A percentile compares a stretch with the other conserved stretches of the same genome.
Conservation (phyloP, 2,888 invertebrate species). For the Ametastegia equiseti region DNA sequence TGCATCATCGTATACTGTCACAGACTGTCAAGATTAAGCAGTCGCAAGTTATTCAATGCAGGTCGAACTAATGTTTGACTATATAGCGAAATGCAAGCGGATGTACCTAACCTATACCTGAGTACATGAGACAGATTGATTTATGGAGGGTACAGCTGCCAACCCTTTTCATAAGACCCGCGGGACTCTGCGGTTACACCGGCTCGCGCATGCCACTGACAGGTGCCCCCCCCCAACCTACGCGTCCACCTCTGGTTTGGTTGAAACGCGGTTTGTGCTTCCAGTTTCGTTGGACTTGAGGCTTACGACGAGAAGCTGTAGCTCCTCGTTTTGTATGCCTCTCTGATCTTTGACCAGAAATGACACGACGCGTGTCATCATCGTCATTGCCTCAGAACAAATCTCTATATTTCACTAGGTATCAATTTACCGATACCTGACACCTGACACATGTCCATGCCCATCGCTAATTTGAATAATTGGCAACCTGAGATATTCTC, state of each 20-base stretch:
- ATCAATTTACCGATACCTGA: background rate
- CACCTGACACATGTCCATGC: slow-evolving; percentile 8
- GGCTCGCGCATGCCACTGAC: slow-evolving; percentile 45
- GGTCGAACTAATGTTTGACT: slow-evolving; percentile 36
- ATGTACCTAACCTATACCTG: no score
- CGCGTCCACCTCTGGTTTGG: slow-evolving; percentile 51
- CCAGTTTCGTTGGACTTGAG: slow-evolving; percentile 56
- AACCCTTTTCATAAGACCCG: slow-evolving; percentile 50
- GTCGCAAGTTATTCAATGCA: background rate
- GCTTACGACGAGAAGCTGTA: background rate
- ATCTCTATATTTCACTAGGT: background rate
- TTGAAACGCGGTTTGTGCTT: slow-evolving; percentile 57
- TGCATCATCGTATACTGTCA: background rate
- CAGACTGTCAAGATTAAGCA: background rate
- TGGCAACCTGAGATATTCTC: slow-evolving; percentile 4
- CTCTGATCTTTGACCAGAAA: slow-evolving; percentile 27
- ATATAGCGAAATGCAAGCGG: slow-evolving; percentile 32
- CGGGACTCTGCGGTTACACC: slow-evolving; percentile 45
- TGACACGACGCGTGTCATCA: slow-evolving; percentile 7
- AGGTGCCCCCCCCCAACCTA: slow-evolving; percentile 38
- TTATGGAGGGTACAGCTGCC: slow-evolving; percentile 48
- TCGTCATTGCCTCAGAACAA: no score
- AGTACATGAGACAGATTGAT: slow-evolving; percentile 48
- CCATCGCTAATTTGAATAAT: slow-evolving; percentile 25
- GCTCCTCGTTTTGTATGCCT: background rate